Evolutionary conservation across 2,113 vertebrate species (phyloP), one percentile per base, ranked within the genome.

Genomic region (Gorilla gorilla): DNA sequence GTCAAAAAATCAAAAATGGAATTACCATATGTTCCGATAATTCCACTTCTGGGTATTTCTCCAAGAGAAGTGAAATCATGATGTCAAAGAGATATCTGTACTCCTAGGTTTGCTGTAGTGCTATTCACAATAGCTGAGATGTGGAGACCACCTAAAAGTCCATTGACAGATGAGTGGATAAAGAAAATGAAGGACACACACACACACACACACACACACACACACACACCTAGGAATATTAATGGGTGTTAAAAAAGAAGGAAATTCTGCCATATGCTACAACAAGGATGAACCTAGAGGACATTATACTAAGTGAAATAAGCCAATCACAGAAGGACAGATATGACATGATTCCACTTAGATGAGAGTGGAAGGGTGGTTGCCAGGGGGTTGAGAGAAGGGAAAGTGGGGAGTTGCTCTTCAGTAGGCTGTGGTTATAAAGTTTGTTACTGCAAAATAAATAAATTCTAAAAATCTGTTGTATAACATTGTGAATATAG

Each of bases 401-500:
- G 61, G 50, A 23, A 72, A 23, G 6, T 4, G 40, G 2, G 8
- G 32, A 59, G 8, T 2, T 79, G 45, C 45, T 30, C 0, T 35
- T 23, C 27, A 2, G 4, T 0, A 0, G 10, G 16, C 22, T 0
- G 2, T 32, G 61, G 61, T 32, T 64, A 32, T 22, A 0, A 38
- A 22, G 23, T 38, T 43, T 40, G 35, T 38, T 20, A 20, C 8
- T 16, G 18, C 30, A 3, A 14, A 16, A 38, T 12, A 11, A 25
- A 1, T 25, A 12, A 18, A 4, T 86, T 81, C 38, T 25, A 61
- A 81, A 45, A 55, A 5, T 1, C 14, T 23, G 32, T 4, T 12
- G 8, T 4, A 20, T 1, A 10, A 4, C 30, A 0, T 0, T 27
- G 16, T 17, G 18, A 38, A 2, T 8, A 1, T 1, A 4, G 70